These are phyloP conservation scores for Emys orbicularis DNA, from an alignment of 2,797 vertebrate species.

Conservation along the genomic window DNA sequence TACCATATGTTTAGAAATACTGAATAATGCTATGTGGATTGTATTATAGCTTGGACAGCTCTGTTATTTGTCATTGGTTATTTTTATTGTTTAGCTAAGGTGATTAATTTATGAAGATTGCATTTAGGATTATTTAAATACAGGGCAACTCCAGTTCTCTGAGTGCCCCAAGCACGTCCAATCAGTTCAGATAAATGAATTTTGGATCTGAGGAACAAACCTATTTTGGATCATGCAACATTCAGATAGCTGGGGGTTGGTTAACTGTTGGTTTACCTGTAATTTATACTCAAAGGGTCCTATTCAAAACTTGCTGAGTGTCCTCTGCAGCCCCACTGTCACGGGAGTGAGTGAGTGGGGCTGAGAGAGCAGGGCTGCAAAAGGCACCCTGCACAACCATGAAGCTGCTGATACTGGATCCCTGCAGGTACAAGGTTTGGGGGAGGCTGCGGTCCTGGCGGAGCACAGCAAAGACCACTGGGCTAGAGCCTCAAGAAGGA, in stretches of 20 bases:
- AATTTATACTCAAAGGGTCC: neutral
- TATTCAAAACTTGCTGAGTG: neutral
- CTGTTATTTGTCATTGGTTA: constrained; percentile 37
- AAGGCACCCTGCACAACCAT: neutral
- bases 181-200: neutral
- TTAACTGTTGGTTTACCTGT: neutral
- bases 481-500: neutral
- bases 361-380: neutral
- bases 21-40: neutral
- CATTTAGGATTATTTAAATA: neutral
- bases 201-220: neutral
- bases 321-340: neutral
- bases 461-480: neutral
- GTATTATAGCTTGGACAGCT: constrained; percentile 26
- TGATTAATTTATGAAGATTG: constrained; percentile 24
- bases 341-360: neutral
- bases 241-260: neutral
- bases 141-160: neutral
- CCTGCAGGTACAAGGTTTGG: neutral
- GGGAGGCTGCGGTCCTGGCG: neutral
- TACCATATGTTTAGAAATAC: neutral
- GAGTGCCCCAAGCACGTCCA: neutral
- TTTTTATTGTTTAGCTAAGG: neutral
- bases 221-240: neutral
- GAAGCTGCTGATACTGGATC: neutral